Percentiles rank a stretch among this genome's conserved stretches.
Conservation (phyloP, 2,113 vertebrate genomes). For the Phycodurus eques region DNA sequence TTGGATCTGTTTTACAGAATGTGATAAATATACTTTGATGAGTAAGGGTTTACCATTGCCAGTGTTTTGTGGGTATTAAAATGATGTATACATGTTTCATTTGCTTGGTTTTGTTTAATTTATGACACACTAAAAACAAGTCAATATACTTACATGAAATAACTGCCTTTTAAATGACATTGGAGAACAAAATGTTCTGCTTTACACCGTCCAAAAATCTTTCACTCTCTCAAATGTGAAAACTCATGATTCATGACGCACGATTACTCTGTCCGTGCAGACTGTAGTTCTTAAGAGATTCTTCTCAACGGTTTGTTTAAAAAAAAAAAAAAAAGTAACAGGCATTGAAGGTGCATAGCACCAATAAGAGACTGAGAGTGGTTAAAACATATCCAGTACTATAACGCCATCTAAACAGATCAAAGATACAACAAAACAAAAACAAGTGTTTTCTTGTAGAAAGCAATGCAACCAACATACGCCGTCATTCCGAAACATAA, state of each 20-base stretch:
- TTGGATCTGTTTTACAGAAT: not conserved
- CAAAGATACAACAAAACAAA: slow-evolving; percentile 27
- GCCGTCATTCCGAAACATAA: slow-evolving; percentile 26
- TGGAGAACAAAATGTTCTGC: not conserved
- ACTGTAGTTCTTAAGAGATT: slow-evolving; percentile 17
- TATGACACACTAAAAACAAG: not conserved
- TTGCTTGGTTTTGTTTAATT: not conserved
- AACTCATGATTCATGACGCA: slow-evolving; percentile 13
- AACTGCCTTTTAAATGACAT: not conserved
- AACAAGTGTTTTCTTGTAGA: slow-evolving; percentile 38
- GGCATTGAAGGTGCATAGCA: slow-evolving; percentile 57
- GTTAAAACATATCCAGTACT: slow-evolving; percentile 20
- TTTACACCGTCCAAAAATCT: not conserved
- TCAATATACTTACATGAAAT: not conserved
- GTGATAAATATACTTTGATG: too few relatives aligned
- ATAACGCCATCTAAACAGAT: slow-evolving; percentile 24
- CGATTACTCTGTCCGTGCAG: slow-evolving; percentile 34
- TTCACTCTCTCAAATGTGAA: slow-evolving; percentile 1
- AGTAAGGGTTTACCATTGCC: not conserved
- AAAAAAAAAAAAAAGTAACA: slow-evolving; percentile 29
- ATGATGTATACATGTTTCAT: not conserved
- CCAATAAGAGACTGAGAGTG: slow-evolving; percentile 43
- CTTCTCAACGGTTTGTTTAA: slow-evolving; percentile 15
- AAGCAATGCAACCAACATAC: slow-evolving; percentile 17
- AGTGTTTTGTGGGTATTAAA: not conserved